Evolutionary conservation across 2,888 invertebrate genomes (phyloP).

Genomic region (Drosophila atripex): DNA sequence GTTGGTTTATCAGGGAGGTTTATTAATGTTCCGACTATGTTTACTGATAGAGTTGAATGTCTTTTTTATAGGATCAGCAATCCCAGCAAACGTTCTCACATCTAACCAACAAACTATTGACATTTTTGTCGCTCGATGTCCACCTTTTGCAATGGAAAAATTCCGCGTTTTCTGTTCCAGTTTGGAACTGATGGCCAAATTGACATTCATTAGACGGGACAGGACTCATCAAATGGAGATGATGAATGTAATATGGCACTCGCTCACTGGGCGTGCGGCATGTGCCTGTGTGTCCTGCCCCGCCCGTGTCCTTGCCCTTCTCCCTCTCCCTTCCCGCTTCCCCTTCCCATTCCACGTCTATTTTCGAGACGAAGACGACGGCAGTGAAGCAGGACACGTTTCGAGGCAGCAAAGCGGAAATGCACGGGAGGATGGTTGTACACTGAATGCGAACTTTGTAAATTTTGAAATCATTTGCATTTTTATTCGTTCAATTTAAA

Average conservation of each 20-base stretch:
- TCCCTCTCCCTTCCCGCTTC: neutral
- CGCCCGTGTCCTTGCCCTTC: constrained; percentile 6
- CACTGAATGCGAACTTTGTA: neutral
- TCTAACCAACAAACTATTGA: neutral
- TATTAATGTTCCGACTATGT: neutral
- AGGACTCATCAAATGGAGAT: constrained; percentile 40
- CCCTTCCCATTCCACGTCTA: neutral
- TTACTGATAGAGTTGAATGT: neutral
- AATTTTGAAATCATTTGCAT: neutral
- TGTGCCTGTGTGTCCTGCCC: constrained; percentile 34
- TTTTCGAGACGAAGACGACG: constrained; percentile 25
- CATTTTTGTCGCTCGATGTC: neutral
- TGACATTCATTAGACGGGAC: constrained; percentile 52
- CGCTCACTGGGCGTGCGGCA: constrained; percentile 44
- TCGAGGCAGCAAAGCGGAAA: constrained; percentile 71
- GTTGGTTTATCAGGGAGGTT: neutral
- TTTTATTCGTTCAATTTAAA: too few relatives aligned
- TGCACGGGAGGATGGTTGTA: constrained; percentile 49
- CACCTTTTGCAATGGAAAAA: neutral
- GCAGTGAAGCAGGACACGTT: constrained; percentile 56
- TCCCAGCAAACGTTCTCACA: neutral
- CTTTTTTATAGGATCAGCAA: too few relatives aligned
- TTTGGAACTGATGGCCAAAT: constrained; percentile 11
- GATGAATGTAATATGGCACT: constrained; percentile 45
- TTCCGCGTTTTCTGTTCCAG: constrained; percentile 8